A percentile compares a stretch with the other conserved stretches of the same genome.
These are phyloP conservation scores for Decapterus maruadsi DNA, from an alignment of 2,797 vertebrate species.

Conservation along the genomic window DNA sequence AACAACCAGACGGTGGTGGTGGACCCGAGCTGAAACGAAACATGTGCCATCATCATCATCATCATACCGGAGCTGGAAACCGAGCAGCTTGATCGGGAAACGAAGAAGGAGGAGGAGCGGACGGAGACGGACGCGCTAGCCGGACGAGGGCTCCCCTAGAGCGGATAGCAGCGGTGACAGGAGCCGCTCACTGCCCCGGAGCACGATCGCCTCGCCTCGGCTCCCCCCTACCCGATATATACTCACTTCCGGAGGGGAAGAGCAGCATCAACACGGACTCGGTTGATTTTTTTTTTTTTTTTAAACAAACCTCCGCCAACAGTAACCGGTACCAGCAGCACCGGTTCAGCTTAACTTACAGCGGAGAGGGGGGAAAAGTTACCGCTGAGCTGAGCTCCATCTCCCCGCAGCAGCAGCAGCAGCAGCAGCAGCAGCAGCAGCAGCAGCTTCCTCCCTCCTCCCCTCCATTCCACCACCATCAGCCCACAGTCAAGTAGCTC, in stretches of 20 bases:
- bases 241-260: not conserved
- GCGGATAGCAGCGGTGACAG: slow-evolving; percentile 44
- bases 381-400: slow-evolving; percentile 51
- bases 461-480: slow-evolving; percentile 61
- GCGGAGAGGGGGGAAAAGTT: slow-evolving; percentile 65
- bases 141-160: slow-evolving; percentile 23
- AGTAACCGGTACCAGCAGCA: not conserved
- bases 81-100: not conserved
- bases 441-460: slow-evolving; percentile 67
- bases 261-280: not conserved
- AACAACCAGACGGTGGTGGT: not conserved
- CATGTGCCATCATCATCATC: slow-evolving; percentile 26
- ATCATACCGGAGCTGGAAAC: not conserved
- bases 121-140: not conserved
- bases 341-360: not conserved
- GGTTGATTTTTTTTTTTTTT: not conserved
- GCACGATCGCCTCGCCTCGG: too few relatives aligned
- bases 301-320: not conserved
- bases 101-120: not conserved
- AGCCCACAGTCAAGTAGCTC: slow-evolving; percentile 50
- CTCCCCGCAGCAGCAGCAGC: slow-evolving; percentile 65
- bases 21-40: not conserved
- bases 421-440: too few relatives aligned
- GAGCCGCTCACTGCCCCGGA: slow-evolving; percentile 11
- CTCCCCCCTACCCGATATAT: not conserved